phyloP scores from a whole-genome alignment of 2,888 invertebrate species.

The Trachelus tabidus region DNA sequence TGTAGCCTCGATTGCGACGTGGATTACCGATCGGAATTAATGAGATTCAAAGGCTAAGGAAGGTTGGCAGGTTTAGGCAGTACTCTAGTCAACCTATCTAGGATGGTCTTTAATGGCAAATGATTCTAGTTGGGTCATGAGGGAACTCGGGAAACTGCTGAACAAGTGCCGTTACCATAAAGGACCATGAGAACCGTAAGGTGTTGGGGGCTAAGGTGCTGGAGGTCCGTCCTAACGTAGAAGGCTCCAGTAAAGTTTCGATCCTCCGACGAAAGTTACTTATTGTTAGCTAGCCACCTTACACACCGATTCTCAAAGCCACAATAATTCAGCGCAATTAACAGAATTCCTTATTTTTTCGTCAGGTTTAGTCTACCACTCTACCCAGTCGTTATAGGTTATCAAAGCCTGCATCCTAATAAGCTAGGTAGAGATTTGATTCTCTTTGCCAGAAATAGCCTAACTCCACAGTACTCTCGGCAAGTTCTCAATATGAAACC shows the following conservation, averaged over 20 bases:
- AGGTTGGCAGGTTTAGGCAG: background rate
- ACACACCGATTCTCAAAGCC: background rate
- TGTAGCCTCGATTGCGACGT: background rate
- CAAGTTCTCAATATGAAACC: conserved; percentile 52
- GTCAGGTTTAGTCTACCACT: background rate
- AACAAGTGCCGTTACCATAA: conserved; percentile 51
- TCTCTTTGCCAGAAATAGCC: background rate
- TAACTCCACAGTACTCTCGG: conserved; percentile 32
- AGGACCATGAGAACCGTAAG: conserved; percentile 28
- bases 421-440: background rate
- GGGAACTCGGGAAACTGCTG: conserved; percentile 42
- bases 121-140: conserved; percentile 34
- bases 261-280: background rate
- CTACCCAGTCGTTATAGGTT: background rate
- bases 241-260: conserved; percentile 8
- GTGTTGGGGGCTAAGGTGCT: background rate
- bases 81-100: background rate
- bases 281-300: background rate
- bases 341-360: background rate
- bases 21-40: conserved; percentile 14
- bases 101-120: conserved; percentile 29
- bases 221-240: conserved; percentile 9
- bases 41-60: background rate
- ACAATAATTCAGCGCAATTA: background rate
- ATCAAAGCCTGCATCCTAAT: background rate